Evolutionary conservation across 2,113 vertebrate species (phyloP).

Genomic region (Hypanus sabinus): DNA sequence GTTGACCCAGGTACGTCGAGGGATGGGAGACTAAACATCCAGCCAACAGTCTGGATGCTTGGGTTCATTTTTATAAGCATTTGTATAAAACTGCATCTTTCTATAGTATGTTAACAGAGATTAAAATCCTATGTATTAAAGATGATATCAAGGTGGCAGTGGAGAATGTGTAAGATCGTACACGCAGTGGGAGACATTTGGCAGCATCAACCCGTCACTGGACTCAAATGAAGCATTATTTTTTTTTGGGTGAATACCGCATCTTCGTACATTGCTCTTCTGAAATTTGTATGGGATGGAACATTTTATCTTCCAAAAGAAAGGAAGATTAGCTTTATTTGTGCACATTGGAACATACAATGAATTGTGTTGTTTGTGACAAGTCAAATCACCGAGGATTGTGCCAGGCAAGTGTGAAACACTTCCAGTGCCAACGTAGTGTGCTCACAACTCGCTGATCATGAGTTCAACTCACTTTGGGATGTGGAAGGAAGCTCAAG

Average conservation of each 20-base stretch:
- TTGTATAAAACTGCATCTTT: conserved; percentile 11
- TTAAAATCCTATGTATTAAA: not conserved
- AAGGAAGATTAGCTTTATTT: too few relatives aligned
- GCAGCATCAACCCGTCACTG: not conserved
- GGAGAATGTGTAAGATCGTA: not conserved
- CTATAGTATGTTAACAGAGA: not conserved
- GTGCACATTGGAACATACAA: too few relatives aligned
- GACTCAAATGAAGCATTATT: not conserved
- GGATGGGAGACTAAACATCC: not conserved
- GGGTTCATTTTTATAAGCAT: not conserved
- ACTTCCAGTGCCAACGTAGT: too few relatives aligned
- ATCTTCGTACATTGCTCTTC: not conserved
- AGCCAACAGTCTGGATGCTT: not conserved
- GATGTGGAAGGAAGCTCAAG: too few relatives aligned
- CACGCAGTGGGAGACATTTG: not conserved
- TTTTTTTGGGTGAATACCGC: not conserved
- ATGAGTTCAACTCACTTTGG: too few relatives aligned
- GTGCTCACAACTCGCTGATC: too few relatives aligned
- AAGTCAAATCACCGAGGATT: too few relatives aligned
- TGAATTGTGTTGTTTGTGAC: too few relatives aligned
- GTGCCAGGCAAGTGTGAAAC: too few relatives aligned
- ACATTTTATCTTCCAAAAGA: not conserved
- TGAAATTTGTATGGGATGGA: not conserved
- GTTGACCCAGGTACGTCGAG: not conserved
- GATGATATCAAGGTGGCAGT: not conserved